Conservation (phyloP, 2,888 invertebrate species). For the Hipparchia semele region DNA sequence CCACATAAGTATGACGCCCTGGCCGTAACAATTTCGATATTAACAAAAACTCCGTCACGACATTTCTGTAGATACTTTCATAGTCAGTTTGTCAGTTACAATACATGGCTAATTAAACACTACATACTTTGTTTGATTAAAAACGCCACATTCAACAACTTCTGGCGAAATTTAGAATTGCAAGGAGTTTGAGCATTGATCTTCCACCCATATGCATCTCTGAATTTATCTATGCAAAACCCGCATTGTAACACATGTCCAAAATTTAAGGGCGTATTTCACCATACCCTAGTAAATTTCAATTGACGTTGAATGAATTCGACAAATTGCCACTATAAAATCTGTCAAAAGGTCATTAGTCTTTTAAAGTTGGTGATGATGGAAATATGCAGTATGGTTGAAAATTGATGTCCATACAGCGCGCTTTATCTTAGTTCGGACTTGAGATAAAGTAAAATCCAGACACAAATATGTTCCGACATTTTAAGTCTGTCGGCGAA, state of each 20-base stretch:
- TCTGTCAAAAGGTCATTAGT: too few relatives aligned
- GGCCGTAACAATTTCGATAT: not conserved
- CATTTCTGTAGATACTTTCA: not conserved
- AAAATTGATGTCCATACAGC: too few relatives aligned
- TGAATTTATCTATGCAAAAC: not conserved
- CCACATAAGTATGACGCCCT: not conserved
- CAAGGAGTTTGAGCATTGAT: not conserved
- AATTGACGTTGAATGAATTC: too few relatives aligned
- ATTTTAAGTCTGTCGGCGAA: too few relatives aligned
- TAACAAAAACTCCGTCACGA: not conserved
- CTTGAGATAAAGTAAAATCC: too few relatives aligned
- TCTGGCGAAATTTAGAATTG: not conserved
- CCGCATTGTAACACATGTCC: not conserved
- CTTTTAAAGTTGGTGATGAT: too few relatives aligned
- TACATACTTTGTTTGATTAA: not conserved
- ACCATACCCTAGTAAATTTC: too few relatives aligned
- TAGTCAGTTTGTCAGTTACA: not conserved
- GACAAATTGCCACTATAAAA: too few relatives aligned
- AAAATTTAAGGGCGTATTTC: not conserved
- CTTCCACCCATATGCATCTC: not conserved
- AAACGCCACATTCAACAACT: not conserved
- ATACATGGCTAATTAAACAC: not conserved
- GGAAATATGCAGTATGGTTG: too few relatives aligned
- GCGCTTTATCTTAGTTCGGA: too few relatives aligned
- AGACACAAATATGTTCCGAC: not conserved